Percentiles rank a stretch among this genome's conserved stretches.
Conservation (phyloP, 23 tunicate species). For the Styela clava region DNA sequence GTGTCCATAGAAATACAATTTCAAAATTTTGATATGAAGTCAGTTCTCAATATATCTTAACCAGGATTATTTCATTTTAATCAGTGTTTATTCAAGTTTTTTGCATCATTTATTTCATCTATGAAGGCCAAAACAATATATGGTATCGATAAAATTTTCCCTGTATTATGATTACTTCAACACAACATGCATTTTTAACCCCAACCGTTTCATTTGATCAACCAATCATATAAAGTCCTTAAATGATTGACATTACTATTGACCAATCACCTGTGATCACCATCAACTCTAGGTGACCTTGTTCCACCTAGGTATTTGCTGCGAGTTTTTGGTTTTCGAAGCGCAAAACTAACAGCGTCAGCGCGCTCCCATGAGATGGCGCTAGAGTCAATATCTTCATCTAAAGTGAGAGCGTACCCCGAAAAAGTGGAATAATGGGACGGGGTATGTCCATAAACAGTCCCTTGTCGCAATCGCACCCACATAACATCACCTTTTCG, state of each 20-base stretch:
- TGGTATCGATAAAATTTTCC: no score
- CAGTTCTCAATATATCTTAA: no score
- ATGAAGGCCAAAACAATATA: no score
- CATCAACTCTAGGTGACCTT: not conserved
- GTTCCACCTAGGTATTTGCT: conserved; percentile 7
- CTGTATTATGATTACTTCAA: not conserved
- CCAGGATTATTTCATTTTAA: no score
- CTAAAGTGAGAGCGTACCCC: conserved; percentile 69
- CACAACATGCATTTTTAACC: not conserved
- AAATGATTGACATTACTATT: not conserved
- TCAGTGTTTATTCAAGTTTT: no score
- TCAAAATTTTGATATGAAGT: no score
- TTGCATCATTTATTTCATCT: no score
- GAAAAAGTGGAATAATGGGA: conserved; percentile 92
- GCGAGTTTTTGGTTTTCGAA: conserved; percentile 18
- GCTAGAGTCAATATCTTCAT: conserved; percentile 41
- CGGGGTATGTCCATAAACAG: conserved; percentile 77
- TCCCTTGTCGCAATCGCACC: conserved; percentile 93
- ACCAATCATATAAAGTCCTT: not conserved
- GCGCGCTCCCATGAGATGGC: conserved; percentile 23
- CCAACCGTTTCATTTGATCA: not conserved
- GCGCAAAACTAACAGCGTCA: conserved; percentile 24
- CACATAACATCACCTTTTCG: conserved; percentile 86
- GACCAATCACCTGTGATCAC: not conserved
- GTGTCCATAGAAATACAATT: no score